Conservation (phyloP, 2,888 invertebrate species). For the Noctuana brunneofusca region DNA sequence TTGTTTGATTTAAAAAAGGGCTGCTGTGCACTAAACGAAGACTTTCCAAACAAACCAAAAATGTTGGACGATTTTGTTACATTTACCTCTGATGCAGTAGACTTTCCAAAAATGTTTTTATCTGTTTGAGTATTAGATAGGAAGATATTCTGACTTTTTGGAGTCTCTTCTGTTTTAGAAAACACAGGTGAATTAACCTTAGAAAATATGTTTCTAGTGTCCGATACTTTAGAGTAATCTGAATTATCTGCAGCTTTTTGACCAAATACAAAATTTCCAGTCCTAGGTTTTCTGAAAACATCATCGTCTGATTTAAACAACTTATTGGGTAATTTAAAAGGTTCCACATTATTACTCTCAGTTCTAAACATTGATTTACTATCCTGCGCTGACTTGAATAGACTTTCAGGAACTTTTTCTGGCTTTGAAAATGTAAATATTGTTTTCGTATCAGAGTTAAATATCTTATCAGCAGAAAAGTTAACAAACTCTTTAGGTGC, state of each 20-base stretch:
- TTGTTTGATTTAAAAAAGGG: conserved; percentile 15
- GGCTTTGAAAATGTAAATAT: conserved; percentile 73
- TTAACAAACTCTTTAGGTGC: conserved; percentile 59
- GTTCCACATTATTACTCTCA: conserved; percentile 29
- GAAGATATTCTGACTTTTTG: conserved; percentile 40
- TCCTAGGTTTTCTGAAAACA: conserved; percentile 40
- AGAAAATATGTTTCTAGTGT: conserved; percentile 45
- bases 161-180: conserved; percentile 36
- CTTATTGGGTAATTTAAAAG: conserved; percentile 34
- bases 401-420: conserved; percentile 33
- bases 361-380: conserved; percentile 34
- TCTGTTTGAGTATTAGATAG: conserved; percentile 39
- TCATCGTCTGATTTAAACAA: conserved; percentile 43
- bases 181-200: conserved; percentile 38
- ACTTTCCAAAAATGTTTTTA: conserved; percentile 55
- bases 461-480: conserved; percentile 61
- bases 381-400: conserved; percentile 24
- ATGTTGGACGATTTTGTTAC: conserved; percentile 48
- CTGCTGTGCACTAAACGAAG: conserved; percentile 30
- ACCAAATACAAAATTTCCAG: conserved; percentile 46
- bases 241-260: conserved; percentile 31
- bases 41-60: conserved; percentile 57
- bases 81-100: conserved; percentile 27
- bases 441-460: conserved; percentile 51
- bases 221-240: conserved; percentile 5